Evolutionary conservation across 1,140 invertebrate genomes (phyloP).

Genomic region (Probaryconus sp.): DNA sequence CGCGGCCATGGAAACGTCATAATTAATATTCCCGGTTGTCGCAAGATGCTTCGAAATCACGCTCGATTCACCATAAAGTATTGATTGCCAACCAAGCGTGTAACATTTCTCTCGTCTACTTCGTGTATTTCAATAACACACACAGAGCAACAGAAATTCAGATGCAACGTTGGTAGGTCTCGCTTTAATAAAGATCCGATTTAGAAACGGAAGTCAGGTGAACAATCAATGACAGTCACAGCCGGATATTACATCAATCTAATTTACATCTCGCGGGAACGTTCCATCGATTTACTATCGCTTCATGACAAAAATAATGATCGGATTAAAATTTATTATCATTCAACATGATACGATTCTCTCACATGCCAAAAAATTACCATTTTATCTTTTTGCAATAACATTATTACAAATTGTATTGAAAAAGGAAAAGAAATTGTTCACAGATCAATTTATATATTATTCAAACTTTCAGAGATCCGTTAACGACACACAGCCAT

Average conservation of each 20-base stretch:
- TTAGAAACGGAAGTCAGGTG: constrained; percentile 20
- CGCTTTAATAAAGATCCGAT: constrained; percentile 27
- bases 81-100: constrained; percentile 12
- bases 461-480: too few relatives aligned
- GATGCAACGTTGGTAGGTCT: neutral
- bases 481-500: too few relatives aligned
- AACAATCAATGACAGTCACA: constrained; percentile 14
- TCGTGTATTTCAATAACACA: neutral
- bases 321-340: too few relatives aligned
- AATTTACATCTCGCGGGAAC: constrained; percentile 1
- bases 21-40: constrained; percentile 50
- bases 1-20: constrained; percentile 44
- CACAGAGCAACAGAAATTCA: constrained; percentile 1
- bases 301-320: too few relatives aligned
- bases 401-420: too few relatives aligned
- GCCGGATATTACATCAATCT: constrained; percentile 32
- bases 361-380: too few relatives aligned
- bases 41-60: constrained; percentile 8
- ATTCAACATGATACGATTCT: too few relatives aligned
- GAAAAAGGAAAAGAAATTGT: too few relatives aligned
- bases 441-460: too few relatives aligned
- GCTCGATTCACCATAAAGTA: constrained; percentile 11
- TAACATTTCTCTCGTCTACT: constrained; percentile 11
- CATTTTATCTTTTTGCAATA: too few relatives aligned
- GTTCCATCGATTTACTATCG: too few relatives aligned